A percentile compares a stretch with the other conserved stretches of the same genome.
Conservation (phyloP, 2,113 vertebrate species). For the Butastur rufipennis region DNA sequence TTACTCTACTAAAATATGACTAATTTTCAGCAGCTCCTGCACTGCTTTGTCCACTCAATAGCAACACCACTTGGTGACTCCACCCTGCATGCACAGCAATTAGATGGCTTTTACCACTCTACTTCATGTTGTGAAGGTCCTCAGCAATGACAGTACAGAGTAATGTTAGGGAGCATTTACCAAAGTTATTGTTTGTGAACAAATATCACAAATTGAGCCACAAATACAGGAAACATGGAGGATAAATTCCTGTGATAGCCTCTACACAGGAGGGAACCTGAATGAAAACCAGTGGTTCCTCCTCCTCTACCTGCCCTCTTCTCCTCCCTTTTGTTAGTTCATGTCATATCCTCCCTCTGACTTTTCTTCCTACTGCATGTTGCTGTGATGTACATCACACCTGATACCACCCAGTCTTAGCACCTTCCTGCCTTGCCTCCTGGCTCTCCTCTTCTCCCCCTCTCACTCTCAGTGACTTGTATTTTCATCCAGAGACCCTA, state of each 20-base stretch:
- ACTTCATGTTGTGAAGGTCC: not conserved
- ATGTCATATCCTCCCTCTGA: not conserved
- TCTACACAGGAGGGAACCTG: not conserved
- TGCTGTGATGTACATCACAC: not conserved
- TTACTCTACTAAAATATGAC: not conserved
- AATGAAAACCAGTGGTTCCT: not conserved
- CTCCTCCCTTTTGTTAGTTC: not conserved
- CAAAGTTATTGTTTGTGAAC: not conserved
- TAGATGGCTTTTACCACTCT: not conserved
- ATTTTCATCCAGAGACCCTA: not conserved
- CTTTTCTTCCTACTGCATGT: not conserved
- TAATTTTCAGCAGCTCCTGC: conserved; percentile 3
- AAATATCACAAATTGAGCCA: not conserved
- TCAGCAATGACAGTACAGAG: not conserved
- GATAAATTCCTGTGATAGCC: not conserved
- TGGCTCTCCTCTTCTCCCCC: not conserved
- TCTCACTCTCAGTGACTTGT: not conserved
- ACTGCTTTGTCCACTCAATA: not conserved
- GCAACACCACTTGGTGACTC: not conserved
- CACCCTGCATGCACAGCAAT: not conserved
- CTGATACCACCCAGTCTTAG: not conserved
- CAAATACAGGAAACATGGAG: not conserved
- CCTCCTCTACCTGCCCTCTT: not conserved
- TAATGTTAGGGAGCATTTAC: not conserved
- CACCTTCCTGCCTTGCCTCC: not conserved